Conservation (phyloP, 1,140 invertebrate species). For the Saccostrea glomerata region DNA sequence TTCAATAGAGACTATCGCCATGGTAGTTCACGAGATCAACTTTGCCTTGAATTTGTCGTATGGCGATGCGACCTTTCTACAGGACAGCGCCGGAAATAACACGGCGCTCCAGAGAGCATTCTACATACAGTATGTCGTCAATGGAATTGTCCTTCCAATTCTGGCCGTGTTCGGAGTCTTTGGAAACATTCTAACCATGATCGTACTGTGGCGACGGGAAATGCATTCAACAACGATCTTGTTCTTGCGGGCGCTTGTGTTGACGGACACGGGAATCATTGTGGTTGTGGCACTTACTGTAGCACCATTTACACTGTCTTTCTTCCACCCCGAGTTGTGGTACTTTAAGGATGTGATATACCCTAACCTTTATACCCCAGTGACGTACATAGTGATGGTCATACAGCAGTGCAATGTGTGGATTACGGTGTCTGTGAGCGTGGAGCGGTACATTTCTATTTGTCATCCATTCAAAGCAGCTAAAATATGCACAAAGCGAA, state of each 20-base stretch:
- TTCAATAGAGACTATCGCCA: neutral
- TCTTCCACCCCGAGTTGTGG: conserved; percentile 83
- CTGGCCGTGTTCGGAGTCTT: conserved; percentile 70
- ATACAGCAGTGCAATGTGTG: conserved; percentile 76
- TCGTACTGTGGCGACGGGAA: conserved; percentile 74
- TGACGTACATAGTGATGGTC: conserved; percentile 73
- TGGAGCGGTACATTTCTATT: conserved; percentile 76
- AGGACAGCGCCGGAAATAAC: conserved; percentile 58
- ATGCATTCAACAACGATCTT: conserved; percentile 76
- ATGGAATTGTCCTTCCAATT: conserved; percentile 72
- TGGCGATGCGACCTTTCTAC: conserved; percentile 59
- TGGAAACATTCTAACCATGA: conserved; percentile 77
- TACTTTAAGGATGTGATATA: conserved; percentile 71
- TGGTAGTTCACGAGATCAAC: conserved; percentile 66
- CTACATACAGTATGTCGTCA: conserved; percentile 70
- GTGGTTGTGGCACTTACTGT: conserved; percentile 86
- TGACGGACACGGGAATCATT: conserved; percentile 80
- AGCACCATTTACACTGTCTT: conserved; percentile 58
- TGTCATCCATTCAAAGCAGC: conserved; percentile 74
- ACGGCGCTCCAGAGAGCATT: conserved; percentile 56
- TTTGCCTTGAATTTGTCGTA: conserved; percentile 72
- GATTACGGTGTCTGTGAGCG: conserved; percentile 76
- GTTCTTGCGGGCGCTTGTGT: conserved; percentile 73
- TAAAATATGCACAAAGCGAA: conserved; percentile 67
- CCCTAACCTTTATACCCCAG: conserved; percentile 70